Base-by-base conservation (phyloP, 2,888 invertebrate species). In the Archips crataeganus region DNA sequence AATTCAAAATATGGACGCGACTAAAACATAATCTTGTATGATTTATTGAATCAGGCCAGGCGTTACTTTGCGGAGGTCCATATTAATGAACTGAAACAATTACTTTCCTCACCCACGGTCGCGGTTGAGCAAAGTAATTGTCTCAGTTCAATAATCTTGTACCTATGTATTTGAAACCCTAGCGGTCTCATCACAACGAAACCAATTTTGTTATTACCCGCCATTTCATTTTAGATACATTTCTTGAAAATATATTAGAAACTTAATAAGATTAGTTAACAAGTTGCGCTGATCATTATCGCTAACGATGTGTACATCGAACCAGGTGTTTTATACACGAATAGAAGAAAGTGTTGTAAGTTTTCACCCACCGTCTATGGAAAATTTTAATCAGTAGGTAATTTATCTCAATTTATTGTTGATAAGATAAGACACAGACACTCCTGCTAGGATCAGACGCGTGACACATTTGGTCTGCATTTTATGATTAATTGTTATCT, bases 351-450 rank as follows among this genome's bases (percentile, higher is more conserved):
- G 76, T 88, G 84, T 85, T 79, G 84, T 77, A 87, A 88, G 77
- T 80, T 82, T 82, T 78, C 79, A 77, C 76, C 69, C 77, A 78
- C 75, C 68, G 75, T 76, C 77, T 75, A 81, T 85, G 92, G 92
- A 93, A 93, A 86, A 77, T 92, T 92, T 91, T 87, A 85, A 89
- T 89, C 86, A 79, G 77, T 65, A 39, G 36, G 42, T 80, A 80
- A 79, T 82, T 85, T 91, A 91, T 91, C 90, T 87, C 66, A 78
- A 82, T 84, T 85, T 76, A 79, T 70, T 71, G n/a, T 76, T 87
- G 91, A 92, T 92, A 91, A 93, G 92, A 93, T 93, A 92, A 87
- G 85, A 85, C 85, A 87, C 84, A 87, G 85, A 85, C 85, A 87
- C 84, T 86, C 80, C 82, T 79, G 79, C 80, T 79, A 80, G 74